A percentile compares a stretch with the other conserved stretches of the same genome.
phyloP scores from a whole-genome alignment of 2,113 vertebrate genomes.

The Ptyas mucosa region DNA sequence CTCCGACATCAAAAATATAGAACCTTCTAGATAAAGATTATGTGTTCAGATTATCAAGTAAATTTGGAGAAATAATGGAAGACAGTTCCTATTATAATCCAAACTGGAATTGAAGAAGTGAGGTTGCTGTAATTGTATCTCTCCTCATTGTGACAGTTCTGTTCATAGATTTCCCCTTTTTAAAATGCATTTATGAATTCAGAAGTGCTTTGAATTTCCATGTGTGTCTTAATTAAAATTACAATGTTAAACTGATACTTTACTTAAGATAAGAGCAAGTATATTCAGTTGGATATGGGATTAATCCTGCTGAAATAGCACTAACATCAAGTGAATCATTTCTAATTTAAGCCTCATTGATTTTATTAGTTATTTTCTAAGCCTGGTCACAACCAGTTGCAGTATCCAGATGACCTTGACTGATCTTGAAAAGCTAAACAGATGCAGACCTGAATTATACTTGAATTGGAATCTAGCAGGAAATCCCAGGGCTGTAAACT shows the following conservation, averaged over 20 bases:
- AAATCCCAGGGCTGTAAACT: neutral
- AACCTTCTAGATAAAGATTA: neutral
- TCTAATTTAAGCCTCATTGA: neutral
- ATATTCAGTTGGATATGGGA: neutral
- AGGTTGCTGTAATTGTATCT: neutral
- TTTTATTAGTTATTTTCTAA: neutral
- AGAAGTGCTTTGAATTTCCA: neutral
- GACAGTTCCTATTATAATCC: neutral
- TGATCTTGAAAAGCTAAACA: neutral
- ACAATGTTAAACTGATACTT: neutral
- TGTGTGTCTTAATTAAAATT: neutral
- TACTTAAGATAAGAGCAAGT: neutral
- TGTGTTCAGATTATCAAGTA: neutral
- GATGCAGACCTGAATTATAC: neutral
- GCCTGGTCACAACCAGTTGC: neutral
- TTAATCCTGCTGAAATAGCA: neutral
- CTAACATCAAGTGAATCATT: neutral
- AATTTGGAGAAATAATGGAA: neutral
- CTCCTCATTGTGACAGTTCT: neutral
- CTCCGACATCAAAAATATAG: neutral
- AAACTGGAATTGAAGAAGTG: neutral
- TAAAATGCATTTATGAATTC: neutral
- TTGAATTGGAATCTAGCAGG: neutral
- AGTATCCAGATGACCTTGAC: neutral
- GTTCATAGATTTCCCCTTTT: neutral